Base-by-base conservation (phyloP, 2,888 invertebrate genomes). In the Rhagium mordax region DNA sequence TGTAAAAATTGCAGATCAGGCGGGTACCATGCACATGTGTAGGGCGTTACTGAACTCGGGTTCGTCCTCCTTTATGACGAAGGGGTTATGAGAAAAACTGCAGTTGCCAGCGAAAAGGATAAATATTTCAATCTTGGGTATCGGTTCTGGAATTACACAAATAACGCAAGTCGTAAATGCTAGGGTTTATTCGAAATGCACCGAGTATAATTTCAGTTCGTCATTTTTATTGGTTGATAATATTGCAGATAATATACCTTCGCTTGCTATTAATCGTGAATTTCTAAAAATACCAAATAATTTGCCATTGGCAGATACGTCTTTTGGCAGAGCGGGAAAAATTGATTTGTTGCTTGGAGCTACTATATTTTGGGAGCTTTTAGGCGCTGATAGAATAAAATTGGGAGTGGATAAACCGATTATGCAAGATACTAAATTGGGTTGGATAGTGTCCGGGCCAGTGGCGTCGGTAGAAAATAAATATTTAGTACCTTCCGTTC, bases 381-480 rank as follows among this genome's bases (percentile, higher is more conserved):
- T 65, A 27, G 51, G 66, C 24, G 21, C 48, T n/a, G 67, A 57
- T 0, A 57, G 48, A 20, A 47, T 57, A 59, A 67, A 67, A 59
- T 48, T 68, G 21, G 59, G 67, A 15, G 24, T 47, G 18, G 2
- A 49, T 53, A 27, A 24, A n/a, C 67, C 57, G 0, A 68, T 68
- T 15, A 27, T 68, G 27, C 57, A 68, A 68, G 59, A 68, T 47
- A 68, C 67, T 15, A 21, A 53, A 48, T 33, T 59, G 10, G 67
- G 67, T 24, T 68, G 67, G 59, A 24, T 59, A 13, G 24, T 68
- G 7, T 21, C 59, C 6, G 67, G 67, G 13, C 64, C 64, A 8
- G 2, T 8, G 13, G 8, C 48, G 4, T 16, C n/a, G 16, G 15
- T 16, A 48, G 15, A 4, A 16, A 48, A 16, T 15, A 3, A 47